Percentiles rank a stretch among this genome's conserved stretches.
These are phyloP conservation scores for Cydia pomonella DNA, from an alignment of 1,140 invertebrate species.

Conservation along the genomic window DNA sequence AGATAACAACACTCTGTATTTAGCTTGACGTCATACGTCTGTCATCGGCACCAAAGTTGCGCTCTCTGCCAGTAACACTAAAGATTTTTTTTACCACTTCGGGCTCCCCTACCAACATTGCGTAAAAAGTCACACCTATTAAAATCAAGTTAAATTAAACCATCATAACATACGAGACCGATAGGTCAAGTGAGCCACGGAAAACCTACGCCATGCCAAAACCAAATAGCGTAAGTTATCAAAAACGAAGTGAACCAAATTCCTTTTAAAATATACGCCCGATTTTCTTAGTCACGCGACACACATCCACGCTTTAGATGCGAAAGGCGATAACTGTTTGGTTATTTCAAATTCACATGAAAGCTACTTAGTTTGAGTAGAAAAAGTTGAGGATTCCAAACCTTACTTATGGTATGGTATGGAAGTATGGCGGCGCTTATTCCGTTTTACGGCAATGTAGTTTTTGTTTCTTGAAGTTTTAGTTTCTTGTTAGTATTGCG, in stretches of 20 bases:
- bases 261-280: background rate
- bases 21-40: too few relatives aligned
- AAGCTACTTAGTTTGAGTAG: background rate
- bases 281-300: conserved; percentile 7
- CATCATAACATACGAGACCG: background rate
- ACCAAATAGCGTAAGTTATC: conserved; percentile 6
- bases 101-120: background rate
- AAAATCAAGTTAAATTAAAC: conserved; percentile 24
- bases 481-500: conserved; percentile 11
- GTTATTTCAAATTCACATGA: conserved; percentile 13
- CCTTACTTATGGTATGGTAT: background rate
- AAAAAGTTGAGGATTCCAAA: background rate
- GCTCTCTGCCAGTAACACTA: too few relatives aligned
- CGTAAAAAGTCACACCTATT: conserved; percentile 23
- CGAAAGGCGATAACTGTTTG: background rate
- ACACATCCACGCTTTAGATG: conserved; percentile 5
- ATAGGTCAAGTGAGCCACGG: conserved; percentile 1
- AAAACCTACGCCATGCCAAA: background rate
- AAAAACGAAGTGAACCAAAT: background rate
- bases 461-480: conserved; percentile 29
- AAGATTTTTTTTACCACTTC: too few relatives aligned
- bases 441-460: background rate
- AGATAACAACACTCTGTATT: too few relatives aligned
- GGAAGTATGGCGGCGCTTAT: background rate
- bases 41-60: too few relatives aligned